Evolutionary conservation across 2,113 vertebrate species (phyloP), one percentile per base, ranked within the genome.

Genomic region (Zapornia atra): DNA sequence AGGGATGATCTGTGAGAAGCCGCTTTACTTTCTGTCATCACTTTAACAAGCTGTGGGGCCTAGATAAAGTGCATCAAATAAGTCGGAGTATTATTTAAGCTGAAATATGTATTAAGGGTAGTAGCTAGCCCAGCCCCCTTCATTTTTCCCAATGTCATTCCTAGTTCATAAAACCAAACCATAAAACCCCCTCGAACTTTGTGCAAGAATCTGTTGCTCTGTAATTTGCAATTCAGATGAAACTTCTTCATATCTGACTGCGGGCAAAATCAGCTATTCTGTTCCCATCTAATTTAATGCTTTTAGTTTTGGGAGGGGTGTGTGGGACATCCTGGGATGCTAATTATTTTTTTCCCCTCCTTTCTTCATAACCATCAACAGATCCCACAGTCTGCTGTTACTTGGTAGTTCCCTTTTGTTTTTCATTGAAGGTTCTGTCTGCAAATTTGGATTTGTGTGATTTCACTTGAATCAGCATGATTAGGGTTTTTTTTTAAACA

Each of bases 171-270:
- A 96, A 95, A 95, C 92, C 83, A 90, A 95, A 89, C 65, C 56
- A 29, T 61, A 82, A 91, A 88, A 66, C 44, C 6, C n/a, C 86
- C 81, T 94, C 94, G 95, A 96, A 96, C 96, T 96, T 91, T 61
- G 83, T 89, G 90, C 83, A 92, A 94, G 94, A 94, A 92, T 89
- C 94, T 95, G 95, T 92, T 96, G 96, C 95, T 95, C 81, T 94
- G 1, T 92, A 89, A 95, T 97, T 95, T 96, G 92, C 95, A 92
- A 96, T 95, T 96, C 86, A 96, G 94, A 96, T 95, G 28, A 54
- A 89, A 21, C 50, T 95, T 93, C 82, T 56, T 78, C 4, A 15
- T 79, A 46, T 95, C 96, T 96, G 86, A 92, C 95, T 96, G 86
- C 81, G 79, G 94, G 95, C 91, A 91, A 87, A 91, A 91, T 87